A percentile compares a stretch with the other conserved stretches of the same genome.
Conservation (phyloP, 2,888 invertebrate genomes). For the Antitype chi region DNA sequence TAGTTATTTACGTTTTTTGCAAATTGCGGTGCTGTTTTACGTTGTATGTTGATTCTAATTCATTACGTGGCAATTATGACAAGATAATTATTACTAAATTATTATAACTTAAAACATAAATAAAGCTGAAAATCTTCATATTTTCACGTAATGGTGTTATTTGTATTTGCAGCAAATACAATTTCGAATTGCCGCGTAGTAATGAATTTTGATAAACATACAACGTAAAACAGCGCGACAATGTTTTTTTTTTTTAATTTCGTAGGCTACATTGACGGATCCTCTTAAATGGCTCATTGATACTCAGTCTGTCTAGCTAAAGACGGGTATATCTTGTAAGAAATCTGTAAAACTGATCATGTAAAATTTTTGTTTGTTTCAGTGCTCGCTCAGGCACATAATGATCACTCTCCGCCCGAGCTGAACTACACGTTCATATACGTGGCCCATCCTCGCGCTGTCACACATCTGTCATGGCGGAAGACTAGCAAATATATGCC, state of each 20-base stretch:
- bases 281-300: neutral
- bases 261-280: neutral
- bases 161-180: neutral
- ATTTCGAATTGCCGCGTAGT: neutral
- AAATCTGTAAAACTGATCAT: neutral
- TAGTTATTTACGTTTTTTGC: neutral
- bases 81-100: neutral
- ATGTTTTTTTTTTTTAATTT: neutral
- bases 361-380: constrained; percentile 70
- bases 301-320: neutral
- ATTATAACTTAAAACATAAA: neutral
- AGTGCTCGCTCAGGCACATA: constrained; percentile 94
- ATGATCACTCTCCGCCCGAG: constrained; percentile 92
- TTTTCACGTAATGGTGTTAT: neutral
- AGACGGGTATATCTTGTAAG: neutral
- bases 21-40: neutral
- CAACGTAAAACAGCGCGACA: neutral
- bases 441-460: constrained; percentile 98
- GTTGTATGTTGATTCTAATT: neutral
- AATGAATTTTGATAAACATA: neutral
- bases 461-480: constrained; percentile 99
- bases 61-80: neutral
- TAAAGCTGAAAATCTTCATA: neutral
- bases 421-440: constrained; percentile 98
- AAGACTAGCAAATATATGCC: constrained; percentile 99